Percentiles rank a stretch among this genome's conserved stretches.
phyloP scores from a whole-genome alignment of 2,113 vertebrate genomes.

The Cathartes aura region DNA sequence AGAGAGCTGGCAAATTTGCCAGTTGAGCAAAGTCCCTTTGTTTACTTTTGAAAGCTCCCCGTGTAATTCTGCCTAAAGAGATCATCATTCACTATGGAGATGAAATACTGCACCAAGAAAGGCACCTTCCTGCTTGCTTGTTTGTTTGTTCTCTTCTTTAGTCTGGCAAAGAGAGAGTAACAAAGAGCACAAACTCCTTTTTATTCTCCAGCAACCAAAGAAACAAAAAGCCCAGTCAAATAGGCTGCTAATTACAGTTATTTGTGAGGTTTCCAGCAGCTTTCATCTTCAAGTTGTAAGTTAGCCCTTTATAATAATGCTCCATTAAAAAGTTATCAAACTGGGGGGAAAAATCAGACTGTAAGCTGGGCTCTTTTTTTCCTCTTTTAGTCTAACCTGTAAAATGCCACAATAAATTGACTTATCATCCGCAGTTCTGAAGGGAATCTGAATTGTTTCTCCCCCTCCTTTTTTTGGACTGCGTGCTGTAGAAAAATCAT shows the following conservation, averaged over 20 bases:
- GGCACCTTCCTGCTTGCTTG: not conserved
- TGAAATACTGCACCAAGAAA: conserved; percentile 5
- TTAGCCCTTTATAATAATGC: not conserved
- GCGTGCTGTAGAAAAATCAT: not conserved
- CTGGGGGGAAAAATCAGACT: not conserved
- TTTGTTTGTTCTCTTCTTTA: not conserved
- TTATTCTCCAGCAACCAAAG: not conserved
- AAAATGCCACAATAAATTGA: not conserved
- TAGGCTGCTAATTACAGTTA: not conserved
- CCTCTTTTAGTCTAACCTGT: not conserved
- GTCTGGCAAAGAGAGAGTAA: not conserved
- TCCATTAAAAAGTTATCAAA: not conserved
- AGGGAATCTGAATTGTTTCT: not conserved
- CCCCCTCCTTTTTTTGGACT: not conserved
- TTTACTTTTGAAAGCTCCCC: conserved; percentile 17
- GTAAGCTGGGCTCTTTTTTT: not conserved
- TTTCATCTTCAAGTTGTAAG: not conserved
- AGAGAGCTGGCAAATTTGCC: not conserved
- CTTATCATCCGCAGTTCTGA: not conserved
- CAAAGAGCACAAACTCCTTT: not conserved
- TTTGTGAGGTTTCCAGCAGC: not conserved
- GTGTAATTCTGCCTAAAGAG: not conserved
- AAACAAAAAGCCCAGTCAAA: not conserved
- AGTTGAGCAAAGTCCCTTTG: not conserved
- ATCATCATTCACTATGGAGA: conserved; percentile 4